Conservation (phyloP, 2,888 invertebrate genomes). For the Camptogramma bilineatum region DNA sequence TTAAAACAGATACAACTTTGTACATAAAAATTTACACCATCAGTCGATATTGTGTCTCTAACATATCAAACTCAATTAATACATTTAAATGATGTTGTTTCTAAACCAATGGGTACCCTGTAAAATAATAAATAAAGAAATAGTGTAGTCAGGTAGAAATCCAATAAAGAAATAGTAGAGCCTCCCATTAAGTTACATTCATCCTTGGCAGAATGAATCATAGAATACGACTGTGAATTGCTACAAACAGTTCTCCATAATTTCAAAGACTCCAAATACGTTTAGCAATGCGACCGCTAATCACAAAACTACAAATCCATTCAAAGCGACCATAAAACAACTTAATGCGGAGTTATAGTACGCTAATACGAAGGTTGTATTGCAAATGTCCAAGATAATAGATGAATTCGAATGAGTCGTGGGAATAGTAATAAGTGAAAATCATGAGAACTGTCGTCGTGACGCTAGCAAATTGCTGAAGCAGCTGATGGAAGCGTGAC, state of each 20-base stretch:
- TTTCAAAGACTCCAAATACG: slow-evolving; percentile 41
- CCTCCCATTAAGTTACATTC: slow-evolving; percentile 29
- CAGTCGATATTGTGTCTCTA: neutral
- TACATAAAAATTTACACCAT: neutral
- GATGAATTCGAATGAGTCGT: slow-evolving; percentile 58
- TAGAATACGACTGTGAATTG: slow-evolving; percentile 27
- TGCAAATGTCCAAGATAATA: slow-evolving; percentile 49
- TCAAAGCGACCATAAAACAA: slow-evolving; percentile 37
- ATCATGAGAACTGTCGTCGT: slow-evolving; percentile 67
- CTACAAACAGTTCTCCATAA: slow-evolving; percentile 38
- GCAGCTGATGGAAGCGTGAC: slow-evolving; percentile 36
- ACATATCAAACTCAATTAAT: neutral
- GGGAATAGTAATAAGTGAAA: slow-evolving; percentile 70
- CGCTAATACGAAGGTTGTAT: slow-evolving; percentile 34
- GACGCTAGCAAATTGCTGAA: slow-evolving; percentile 54
- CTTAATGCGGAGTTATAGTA: slow-evolving; percentile 38
- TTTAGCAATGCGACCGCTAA: slow-evolving; percentile 41
- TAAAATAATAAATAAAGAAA: slow-evolving; percentile 15
- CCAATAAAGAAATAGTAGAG: slow-evolving; percentile 17
- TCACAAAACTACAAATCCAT: slow-evolving; percentile 46
- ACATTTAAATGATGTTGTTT: neutral
- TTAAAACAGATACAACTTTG: neutral
- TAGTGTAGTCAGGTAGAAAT: slow-evolving; percentile 19
- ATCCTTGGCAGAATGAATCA: slow-evolving; percentile 36
- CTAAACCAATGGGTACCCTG: neutral